Conservation (phyloP, 1,140 invertebrate genomes). For the Hypothenemus hampei region DNA sequence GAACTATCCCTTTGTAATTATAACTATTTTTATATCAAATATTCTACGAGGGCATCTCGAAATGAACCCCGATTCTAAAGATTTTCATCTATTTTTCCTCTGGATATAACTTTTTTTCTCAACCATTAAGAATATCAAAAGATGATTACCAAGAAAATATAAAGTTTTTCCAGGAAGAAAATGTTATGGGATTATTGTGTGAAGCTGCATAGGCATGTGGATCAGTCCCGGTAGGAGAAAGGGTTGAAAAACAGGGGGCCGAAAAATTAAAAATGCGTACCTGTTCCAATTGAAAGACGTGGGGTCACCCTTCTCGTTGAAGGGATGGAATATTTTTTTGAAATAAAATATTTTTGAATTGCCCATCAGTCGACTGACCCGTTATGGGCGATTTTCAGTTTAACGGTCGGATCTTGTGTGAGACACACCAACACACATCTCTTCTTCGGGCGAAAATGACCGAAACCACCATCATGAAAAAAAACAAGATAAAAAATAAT, state of each 20-base stretch:
- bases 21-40: slow-evolving; percentile 8
- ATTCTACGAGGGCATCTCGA: slow-evolving; percentile 1
- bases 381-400: slow-evolving; percentile 17
- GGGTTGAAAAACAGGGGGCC: slow-evolving; percentile 16
- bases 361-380: slow-evolving; percentile 22
- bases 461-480: neutral
- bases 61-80: neutral
- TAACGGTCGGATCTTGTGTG: slow-evolving; percentile 14
- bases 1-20: slow-evolving; percentile 25
- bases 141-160: too few relatives aligned
- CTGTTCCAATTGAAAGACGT: slow-evolving; percentile 26
- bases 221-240: neutral
- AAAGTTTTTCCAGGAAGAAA: too few relatives aligned
- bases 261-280: slow-evolving; percentile 28
- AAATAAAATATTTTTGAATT: slow-evolving; percentile 24
- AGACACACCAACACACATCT: slow-evolving; percentile 2
- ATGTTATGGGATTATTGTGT: too few relatives aligned
- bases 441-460: slow-evolving; percentile 25
- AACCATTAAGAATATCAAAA: too few relatives aligned
- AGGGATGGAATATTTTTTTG: slow-evolving; percentile 21
- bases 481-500: slow-evolving; percentile 10
- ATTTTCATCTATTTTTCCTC: too few relatives aligned
- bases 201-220: too few relatives aligned
- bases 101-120: too few relatives aligned
- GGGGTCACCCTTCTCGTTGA: too few relatives aligned